phyloP scores from a whole-genome alignment of 1,140 invertebrate genomes.

The Plutomurus gul region DNA sequence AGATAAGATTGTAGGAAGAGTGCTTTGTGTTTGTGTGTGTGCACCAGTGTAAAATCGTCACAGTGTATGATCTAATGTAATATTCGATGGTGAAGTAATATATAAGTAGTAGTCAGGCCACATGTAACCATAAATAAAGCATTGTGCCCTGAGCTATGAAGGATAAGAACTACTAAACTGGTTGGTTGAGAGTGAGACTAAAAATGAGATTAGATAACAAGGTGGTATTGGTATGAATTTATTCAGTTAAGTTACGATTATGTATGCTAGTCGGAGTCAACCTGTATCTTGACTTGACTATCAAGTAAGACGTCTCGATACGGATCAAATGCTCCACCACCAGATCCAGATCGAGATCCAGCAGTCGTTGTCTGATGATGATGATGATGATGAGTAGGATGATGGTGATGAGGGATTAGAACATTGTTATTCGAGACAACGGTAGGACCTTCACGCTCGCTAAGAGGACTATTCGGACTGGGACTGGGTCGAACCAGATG shows the following conservation, averaged over 20 bases:
- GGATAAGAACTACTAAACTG: conserved; percentile 15
- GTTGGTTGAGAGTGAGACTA: conserved; percentile 6
- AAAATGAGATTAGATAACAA: conserved; percentile 1
- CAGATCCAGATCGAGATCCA: not conserved
- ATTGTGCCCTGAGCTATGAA: not conserved
- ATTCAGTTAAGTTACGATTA: not conserved
- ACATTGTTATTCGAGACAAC: conserved; percentile 2
- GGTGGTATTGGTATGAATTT: not conserved
- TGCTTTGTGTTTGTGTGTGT: too few species aligned
- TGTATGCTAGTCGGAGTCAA: conserved; percentile 41
- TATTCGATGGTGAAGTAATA: too few species aligned
- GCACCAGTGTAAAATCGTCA: too few species aligned
- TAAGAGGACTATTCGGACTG: conserved; percentile 21
- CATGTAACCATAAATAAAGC: too few species aligned
- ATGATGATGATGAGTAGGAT: conserved; percentile 24
- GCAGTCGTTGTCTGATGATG: conserved; percentile 18
- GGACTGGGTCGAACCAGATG: conserved; percentile 31
- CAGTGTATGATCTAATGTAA: too few species aligned
- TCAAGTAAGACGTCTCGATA: conserved; percentile 40
- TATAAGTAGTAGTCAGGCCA: too few species aligned
- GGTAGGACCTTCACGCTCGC: conserved; percentile 26
- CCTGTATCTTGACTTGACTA: conserved; percentile 44
- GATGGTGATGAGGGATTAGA: conserved; percentile 21
- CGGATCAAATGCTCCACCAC: conserved; percentile 36
- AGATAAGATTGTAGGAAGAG: too few species aligned